Base-by-base conservation (phyloP, 2,113 vertebrate species). In the Ramphastos sulfuratus region DNA sequence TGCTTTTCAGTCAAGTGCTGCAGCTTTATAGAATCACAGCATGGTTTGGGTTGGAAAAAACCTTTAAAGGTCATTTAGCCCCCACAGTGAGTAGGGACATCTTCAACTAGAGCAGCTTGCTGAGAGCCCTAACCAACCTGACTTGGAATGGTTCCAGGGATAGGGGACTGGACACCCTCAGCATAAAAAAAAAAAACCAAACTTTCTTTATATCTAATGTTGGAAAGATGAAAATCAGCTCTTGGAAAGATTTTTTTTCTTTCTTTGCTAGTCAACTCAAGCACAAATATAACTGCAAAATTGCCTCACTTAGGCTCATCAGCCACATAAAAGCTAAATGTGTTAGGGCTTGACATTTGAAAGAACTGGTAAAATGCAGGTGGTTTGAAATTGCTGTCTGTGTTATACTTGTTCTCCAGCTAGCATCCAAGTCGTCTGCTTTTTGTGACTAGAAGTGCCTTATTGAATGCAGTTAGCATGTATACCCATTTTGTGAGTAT, bases 231-330 rank as follows among this genome's bases (percentile, higher is more conserved):
- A 33, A 30, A 74, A 74, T 39, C 79, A 92, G 37, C 61, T 59
- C 30, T 42, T 15, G 20, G 7, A 61, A 55, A 42, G 27, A 52
- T 2, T 8, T 59, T n/a, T 28, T 54, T 72, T 69, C 48, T 46
- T 52, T 37, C 64, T 64, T 35, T 33, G 9, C 65, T 17, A 30
- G 54, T 88, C 89, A 64, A 15, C 65, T 48, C 61, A 82, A 89
- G 59, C 35, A 5, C 8, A 39, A 78, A 78, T 89, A 30, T 8
- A 78, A 50, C 54, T 50, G 65, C 89, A 78, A 74, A 94, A 94
- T 75, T 92, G 85, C 92, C 76, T 91, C 76, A 15, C 54, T 96
- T 70, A 37, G 63, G 69, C 88, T 60, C 79, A 80, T 85, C 85
- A 92, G 54, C 82, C 48, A 25, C 80, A 80, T 82, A 61, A 95